phyloP scores from a whole-genome alignment of 2,888 invertebrate genomes.

The Chymomyza procnemis region DNA sequence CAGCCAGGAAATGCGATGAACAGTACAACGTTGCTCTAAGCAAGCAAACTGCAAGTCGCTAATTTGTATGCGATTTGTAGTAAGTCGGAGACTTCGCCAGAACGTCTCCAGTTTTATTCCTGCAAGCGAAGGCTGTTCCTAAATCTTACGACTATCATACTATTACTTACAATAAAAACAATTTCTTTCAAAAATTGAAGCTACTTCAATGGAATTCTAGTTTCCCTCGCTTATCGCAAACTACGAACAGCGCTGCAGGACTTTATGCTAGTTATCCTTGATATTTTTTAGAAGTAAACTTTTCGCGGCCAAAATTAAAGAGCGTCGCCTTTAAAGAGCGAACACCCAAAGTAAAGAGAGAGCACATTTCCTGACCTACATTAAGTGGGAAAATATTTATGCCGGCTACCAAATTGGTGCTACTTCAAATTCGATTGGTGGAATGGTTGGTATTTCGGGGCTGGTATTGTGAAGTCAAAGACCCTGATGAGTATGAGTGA shows the following conservation, averaged over 20 bases:
- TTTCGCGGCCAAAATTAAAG: constrained; percentile 8
- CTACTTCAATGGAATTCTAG: too few species aligned
- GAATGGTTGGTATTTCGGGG: background rate
- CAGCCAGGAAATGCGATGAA: too few species aligned
- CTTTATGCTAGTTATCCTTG: background rate
- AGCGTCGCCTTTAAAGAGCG: constrained; percentile 12
- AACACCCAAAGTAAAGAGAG: background rate
- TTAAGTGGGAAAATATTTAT: constrained; percentile 70
- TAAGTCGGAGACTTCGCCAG: too few species aligned
- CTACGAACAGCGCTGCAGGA: background rate
- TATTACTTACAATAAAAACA: too few species aligned
- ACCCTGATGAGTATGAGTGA: constrained; percentile 58
- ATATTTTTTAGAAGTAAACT: constrained; percentile 13
- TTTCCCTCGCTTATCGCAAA: too few species aligned
- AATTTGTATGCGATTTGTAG: too few species aligned
- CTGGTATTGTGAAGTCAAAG: background rate
- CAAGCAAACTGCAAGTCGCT: too few species aligned
- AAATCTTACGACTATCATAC: too few species aligned
- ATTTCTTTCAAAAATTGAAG: too few species aligned
- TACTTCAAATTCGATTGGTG: constrained; percentile 42
- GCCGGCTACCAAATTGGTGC: constrained; percentile 72
- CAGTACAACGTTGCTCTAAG: too few species aligned
- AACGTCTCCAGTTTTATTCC: too few species aligned
- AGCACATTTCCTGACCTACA: constrained; percentile 69
- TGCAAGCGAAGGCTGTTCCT: too few species aligned